Evolutionary conservation across 2,888 invertebrate species (phyloP).

Genomic region (Drosophila nr. perissopoda): DNA sequence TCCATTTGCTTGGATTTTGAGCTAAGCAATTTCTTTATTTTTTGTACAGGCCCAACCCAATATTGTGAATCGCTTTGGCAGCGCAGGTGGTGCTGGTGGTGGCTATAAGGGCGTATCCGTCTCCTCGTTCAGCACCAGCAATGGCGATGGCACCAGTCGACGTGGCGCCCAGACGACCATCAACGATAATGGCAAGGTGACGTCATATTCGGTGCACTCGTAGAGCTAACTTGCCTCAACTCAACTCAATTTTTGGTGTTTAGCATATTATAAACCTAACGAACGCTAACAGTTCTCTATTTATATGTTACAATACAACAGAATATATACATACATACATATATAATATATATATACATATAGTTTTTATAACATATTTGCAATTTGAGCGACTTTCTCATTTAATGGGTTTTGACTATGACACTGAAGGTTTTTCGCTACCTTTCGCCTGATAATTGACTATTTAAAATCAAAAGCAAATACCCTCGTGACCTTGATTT

Average conservation of each 20-base stretch:
- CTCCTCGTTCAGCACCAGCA: slow-evolving; percentile 88
- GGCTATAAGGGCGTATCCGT: slow-evolving; percentile 87
- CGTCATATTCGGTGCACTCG: slow-evolving; percentile 86
- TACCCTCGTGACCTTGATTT: slow-evolving; percentile 62
- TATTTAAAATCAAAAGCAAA: slow-evolving; percentile 6
- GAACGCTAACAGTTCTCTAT: slow-evolving; percentile 36
- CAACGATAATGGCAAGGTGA: slow-evolving; percentile 91
- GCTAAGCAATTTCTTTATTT: background rate
- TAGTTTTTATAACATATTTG: slow-evolving; percentile 22
- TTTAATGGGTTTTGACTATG: slow-evolving; percentile 39
- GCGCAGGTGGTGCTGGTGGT: slow-evolving; percentile 58
- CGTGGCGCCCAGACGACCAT: slow-evolving; percentile 88
- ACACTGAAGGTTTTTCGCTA: slow-evolving; percentile 53
- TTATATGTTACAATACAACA: slow-evolving; percentile 31
- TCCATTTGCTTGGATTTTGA: background rate
- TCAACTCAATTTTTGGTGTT: slow-evolving; percentile 38
- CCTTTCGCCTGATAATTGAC: slow-evolving; percentile 36
- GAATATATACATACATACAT: slow-evolving; percentile 19
- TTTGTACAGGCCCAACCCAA: slow-evolving; percentile 76
- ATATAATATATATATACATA: slow-evolving; percentile 28
- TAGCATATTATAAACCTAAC: slow-evolving; percentile 27
- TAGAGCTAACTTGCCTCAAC: slow-evolving; percentile 51
- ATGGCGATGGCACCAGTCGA: slow-evolving; percentile 87
- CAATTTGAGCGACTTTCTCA: slow-evolving; percentile 37
- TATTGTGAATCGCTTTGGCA: slow-evolving; percentile 70